A percentile compares a stretch with the other conserved stretches of the same genome.
These are phyloP conservation scores for Rhamnusium bicolor DNA, from an alignment of 2,888 invertebrate species.

Conservation along the genomic window DNA sequence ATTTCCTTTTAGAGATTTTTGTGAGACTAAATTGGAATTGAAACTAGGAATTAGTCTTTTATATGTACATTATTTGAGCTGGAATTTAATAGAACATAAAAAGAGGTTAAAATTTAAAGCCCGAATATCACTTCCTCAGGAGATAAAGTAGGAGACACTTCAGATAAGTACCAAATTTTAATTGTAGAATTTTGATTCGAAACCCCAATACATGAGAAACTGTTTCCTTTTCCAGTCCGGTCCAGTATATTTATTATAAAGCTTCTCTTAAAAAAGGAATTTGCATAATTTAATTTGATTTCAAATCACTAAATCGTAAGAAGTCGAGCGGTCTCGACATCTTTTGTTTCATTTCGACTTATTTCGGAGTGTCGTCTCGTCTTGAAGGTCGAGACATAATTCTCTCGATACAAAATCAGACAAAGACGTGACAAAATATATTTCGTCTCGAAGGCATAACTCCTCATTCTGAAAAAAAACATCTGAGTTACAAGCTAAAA, in stretches of 20 bases:
- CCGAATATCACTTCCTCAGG: no score
- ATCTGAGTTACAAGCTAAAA: neutral
- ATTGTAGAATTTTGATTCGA: no score
- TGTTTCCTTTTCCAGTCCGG: neutral
- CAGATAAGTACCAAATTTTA: no score
- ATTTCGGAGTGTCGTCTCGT: neutral
- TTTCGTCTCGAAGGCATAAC: neutral
- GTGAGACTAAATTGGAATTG: no score
- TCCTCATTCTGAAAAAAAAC: neutral
- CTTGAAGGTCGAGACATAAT: neutral
- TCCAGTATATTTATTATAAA: neutral
- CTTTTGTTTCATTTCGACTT: neutral
- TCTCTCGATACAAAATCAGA: neutral
- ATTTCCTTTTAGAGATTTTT: no score
- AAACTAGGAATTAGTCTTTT: no score
- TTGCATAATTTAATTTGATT: neutral
- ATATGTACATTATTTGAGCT: no score
- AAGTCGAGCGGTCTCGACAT: neutral
- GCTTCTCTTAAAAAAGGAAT: neutral
- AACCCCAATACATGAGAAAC: no score
- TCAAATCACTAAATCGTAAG: neutral
- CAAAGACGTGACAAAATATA: neutral
- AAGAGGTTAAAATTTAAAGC: no score
- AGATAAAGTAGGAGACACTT: no score
- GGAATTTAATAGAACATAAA: no score